Base-by-base conservation (phyloP, 2,888 invertebrate genomes). In the Gymnoscelis rufifasciata region DNA sequence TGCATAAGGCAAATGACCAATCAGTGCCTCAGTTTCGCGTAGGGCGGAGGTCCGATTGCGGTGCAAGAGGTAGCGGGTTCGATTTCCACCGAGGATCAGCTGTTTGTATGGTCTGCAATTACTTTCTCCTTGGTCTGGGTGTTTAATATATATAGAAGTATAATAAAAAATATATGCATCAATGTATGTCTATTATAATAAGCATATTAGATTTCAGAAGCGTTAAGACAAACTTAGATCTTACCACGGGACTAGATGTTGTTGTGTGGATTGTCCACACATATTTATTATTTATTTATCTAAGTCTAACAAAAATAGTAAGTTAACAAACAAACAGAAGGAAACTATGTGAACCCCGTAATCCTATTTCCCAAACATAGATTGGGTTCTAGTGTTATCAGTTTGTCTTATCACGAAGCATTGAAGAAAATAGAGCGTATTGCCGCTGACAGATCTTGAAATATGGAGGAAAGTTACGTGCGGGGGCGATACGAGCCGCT, bases 361-460 rank as follows among this genome's bases (percentile, higher is more conserved):
- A 46, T 38, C 41, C 40, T 38, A 45, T 41, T 48, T 48, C 38
- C 24, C 43, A 39, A 52, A 38, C 47, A 45, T 38, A 47, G 33
- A 51, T 50, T 45, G 42, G 41, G 19, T 23, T 31, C 24, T 33
- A n/a, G 13, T 41, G 44, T 41, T 51, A 55, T 52, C 54, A 48
- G 44, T 28, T 19, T 23, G 44, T 46, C 39, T 51, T 56, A 57
- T 56, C 56, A 45, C 38, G 10, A 37, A 43, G 43, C 44, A 51
- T 50, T 55, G 52, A 47, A 47, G 55, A 48, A 55, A 57, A 48
- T 52, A 50, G 40, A 52, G 38, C 48, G 51, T 54, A 56, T 55
- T 52, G 53, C 47, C 13, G 47, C 53, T 54, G 57, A 56, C 57
- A 57, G 50, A 51, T 56, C 53, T 47, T 56, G 57, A 57, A 54